A percentile compares a stretch with the other conserved stretches of the same genome.
These are phyloP conservation scores for Cataglyphis altisquamis DNA, from an alignment of 2,888 invertebrate genomes.

Conservation along the genomic window DNA sequence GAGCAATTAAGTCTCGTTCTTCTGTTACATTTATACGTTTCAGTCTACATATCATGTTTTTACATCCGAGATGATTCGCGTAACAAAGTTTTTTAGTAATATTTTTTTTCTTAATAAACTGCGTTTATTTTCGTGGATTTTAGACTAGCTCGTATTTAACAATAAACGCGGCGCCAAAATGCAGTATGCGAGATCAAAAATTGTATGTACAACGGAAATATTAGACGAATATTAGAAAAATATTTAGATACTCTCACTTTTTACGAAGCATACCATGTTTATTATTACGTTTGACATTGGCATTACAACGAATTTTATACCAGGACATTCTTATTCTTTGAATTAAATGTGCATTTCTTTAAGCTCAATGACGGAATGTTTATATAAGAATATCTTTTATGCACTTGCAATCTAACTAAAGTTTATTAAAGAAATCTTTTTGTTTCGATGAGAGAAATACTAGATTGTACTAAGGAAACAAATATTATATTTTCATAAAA, in stretches of 20 bases:
- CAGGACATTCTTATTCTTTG: constrained; percentile 14
- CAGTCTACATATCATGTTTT: background rate
- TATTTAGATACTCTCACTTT: constrained; percentile 19
- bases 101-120: background rate
- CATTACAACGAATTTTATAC: background rate
- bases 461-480: background rate
- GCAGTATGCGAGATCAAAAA: background rate
- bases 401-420: background rate
- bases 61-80: background rate
- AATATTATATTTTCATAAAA: background rate
- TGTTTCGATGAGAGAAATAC: background rate
- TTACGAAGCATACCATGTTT: background rate
- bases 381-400: constrained; percentile 9
- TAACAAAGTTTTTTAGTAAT: background rate
- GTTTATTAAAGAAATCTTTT: background rate
- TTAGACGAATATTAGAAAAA: constrained; percentile 11
- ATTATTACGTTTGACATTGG: constrained; percentile 13
- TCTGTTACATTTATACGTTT: background rate
- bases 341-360: constrained; percentile 5
- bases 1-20: constrained; percentile 51
- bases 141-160: background rate
- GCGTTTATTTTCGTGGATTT: background rate
- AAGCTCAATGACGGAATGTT: constrained; percentile 2
- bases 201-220: background rate
- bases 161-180: background rate